These are phyloP conservation scores for Archocentrus centrarchus DNA, from an alignment of 2,113 vertebrate species.

Conservation along the genomic window DNA sequence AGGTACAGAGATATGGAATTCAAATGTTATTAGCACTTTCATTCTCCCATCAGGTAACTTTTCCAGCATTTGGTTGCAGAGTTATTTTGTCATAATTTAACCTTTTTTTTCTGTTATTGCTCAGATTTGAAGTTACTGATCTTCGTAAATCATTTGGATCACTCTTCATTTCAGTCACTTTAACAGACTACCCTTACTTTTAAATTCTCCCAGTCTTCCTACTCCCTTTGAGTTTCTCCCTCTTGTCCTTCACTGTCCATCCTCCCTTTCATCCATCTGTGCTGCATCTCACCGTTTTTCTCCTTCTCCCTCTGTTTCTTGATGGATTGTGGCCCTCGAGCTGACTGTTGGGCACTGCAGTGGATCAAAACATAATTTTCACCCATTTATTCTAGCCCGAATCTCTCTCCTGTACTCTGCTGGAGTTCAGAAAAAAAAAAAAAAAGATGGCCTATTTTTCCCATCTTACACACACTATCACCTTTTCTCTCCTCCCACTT, in stretches of 20 bases:
- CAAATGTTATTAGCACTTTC: background rate
- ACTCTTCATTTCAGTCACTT: slow-evolving; percentile 22
- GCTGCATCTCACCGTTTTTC: background rate
- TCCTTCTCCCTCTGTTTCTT: background rate
- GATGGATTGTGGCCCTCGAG: slow-evolving; percentile 51
- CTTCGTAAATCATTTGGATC: slow-evolving; percentile 36
- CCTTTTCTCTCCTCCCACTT: background rate
- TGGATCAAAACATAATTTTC: slow-evolving; percentile 62
- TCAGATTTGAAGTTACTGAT: background rate
- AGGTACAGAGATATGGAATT: background rate
- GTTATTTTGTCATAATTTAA: slow-evolving; percentile 7
- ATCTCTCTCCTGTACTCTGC: background rate
- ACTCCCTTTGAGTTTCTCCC: slow-evolving; percentile 14
- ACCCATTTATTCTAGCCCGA: slow-evolving; percentile 44
- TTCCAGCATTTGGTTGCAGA: background rate
- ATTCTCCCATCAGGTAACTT: background rate
- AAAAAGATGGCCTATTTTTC: slow-evolving; percentile 1
- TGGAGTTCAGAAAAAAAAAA: background rate
- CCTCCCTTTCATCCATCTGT: background rate
- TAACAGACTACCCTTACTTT: background rate
- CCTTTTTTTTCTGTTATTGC: slow-evolving; percentile 4
- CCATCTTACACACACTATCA: background rate
- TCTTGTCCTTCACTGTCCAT: slow-evolving; percentile 20
- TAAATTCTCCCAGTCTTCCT: slow-evolving; percentile 12
- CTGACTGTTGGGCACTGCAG: slow-evolving; percentile 26